Conservation (phyloP, 2,113 vertebrate genomes). For the Anas platyrhynchos region DNA sequence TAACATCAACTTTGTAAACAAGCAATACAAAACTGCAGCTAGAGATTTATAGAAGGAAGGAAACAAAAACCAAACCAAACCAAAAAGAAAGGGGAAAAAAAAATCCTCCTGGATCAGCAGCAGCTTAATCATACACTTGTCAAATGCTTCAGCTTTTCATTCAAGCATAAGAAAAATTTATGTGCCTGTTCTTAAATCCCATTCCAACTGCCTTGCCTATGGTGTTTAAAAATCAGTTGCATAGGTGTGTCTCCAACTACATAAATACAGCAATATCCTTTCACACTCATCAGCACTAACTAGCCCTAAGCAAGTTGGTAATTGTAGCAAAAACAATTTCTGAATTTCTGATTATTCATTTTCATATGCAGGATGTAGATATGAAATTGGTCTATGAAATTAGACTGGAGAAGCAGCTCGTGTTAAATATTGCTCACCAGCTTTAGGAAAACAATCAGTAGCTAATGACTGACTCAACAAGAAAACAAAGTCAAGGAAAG, state of each 20-base stretch:
- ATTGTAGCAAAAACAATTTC: background rate
- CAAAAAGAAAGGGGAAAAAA: background rate
- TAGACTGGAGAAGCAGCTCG: background rate
- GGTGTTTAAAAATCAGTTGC: background rate
- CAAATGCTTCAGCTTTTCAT: background rate
- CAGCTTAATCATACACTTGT: background rate
- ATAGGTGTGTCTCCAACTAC: background rate
- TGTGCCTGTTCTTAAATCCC: background rate
- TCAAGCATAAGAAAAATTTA: background rate
- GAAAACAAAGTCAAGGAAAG: background rate
- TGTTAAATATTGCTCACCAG: background rate
- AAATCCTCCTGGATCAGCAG: background rate
- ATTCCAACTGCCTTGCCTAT: background rate
- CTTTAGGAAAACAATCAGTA: background rate
- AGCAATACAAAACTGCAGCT: background rate
- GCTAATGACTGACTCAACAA: background rate
- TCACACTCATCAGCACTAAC: background rate
- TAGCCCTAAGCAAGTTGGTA: background rate
- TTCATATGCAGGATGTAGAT: rapidly evolving
- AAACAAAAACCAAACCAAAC: background rate
- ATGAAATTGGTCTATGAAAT: background rate
- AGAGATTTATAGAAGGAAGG: background rate
- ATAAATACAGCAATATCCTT: rapidly evolving
- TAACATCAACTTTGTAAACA: background rate
- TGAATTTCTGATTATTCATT: background rate